Evolutionary conservation across 2,113 vertebrate genomes (phyloP).

Genomic region (Anguilla japonica): DNA sequence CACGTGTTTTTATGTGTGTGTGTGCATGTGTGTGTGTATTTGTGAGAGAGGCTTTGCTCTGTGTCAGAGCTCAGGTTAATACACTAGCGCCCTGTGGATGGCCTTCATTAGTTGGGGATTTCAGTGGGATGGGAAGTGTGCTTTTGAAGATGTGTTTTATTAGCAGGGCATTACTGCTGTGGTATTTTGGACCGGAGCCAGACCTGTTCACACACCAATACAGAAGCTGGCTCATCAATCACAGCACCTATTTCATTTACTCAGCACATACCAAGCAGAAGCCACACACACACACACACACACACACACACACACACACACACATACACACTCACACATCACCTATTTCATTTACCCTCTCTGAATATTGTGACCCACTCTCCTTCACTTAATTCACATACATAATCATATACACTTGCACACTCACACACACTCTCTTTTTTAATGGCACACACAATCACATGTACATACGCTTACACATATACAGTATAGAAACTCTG

Average conservation of each 20-base stretch:
- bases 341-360: too few species aligned
- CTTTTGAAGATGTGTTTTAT: constrained; percentile 25
- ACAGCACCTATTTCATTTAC: neutral
- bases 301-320: too few species aligned
- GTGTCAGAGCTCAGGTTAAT: neutral
- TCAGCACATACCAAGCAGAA: neutral
- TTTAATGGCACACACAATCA: too few species aligned
- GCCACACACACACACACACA: neutral
- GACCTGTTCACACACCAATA: neutral
- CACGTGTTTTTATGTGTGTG: neutral
- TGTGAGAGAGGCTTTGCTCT: neutral
- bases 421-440: neutral
- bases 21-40: neutral
- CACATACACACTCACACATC: neutral
- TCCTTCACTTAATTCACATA: neutral
- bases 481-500: neutral
- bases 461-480: neutral
- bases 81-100: neutral
- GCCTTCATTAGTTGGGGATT: constrained; percentile 50
- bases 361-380: neutral
- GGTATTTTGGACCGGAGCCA: neutral
- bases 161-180: neutral
- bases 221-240: neutral
- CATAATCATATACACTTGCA: neutral
- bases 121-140: constrained; percentile 13